Conservation (phyloP, 2,113 vertebrate species). For the Ivindomyrus marchei region DNA sequence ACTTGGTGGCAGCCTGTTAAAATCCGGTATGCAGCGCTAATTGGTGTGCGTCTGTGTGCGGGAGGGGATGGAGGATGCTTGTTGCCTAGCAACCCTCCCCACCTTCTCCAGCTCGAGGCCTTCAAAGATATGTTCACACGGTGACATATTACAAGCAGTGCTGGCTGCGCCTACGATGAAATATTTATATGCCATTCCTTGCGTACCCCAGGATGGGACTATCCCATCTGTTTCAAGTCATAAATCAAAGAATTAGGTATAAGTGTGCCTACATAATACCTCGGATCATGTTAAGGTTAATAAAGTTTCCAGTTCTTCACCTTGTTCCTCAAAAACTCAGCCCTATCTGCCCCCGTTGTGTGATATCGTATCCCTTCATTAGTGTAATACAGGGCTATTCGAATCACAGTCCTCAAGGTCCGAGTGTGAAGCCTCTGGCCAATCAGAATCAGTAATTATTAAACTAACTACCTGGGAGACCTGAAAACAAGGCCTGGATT, state of each 20-base stretch:
- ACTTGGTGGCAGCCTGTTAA: neutral
- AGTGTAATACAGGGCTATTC: neutral
- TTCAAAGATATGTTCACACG: slow-evolving; percentile 8
- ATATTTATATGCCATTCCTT: slow-evolving; percentile 8
- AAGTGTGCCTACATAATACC: neutral
- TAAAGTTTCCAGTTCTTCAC: neutral
- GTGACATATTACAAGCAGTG: slow-evolving; percentile 23
- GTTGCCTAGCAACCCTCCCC: slow-evolving; percentile 62
- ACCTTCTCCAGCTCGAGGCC: slow-evolving; percentile 35
- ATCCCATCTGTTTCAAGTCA: slow-evolving; percentile 5
- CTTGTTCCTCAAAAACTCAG: neutral
- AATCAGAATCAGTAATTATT: too few species aligned
- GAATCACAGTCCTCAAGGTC: too few species aligned
- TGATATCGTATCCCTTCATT: neutral
- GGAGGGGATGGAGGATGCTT: slow-evolving; percentile 53
- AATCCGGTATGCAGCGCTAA: neutral
- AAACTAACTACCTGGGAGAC: too few species aligned
- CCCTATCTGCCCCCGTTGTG: neutral
- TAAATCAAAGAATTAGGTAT: neutral
- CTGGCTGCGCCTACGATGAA: slow-evolving; percentile 12
- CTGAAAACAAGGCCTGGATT: too few species aligned
- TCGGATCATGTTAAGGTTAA: slow-evolving; percentile 6
- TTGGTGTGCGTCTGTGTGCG: slow-evolving; percentile 31
- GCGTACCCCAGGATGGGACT: neutral
- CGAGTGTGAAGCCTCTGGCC: too few species aligned